Conservation (phyloP, 2,888 invertebrate genomes). For the Zhuqinia jingwanae region DNA sequence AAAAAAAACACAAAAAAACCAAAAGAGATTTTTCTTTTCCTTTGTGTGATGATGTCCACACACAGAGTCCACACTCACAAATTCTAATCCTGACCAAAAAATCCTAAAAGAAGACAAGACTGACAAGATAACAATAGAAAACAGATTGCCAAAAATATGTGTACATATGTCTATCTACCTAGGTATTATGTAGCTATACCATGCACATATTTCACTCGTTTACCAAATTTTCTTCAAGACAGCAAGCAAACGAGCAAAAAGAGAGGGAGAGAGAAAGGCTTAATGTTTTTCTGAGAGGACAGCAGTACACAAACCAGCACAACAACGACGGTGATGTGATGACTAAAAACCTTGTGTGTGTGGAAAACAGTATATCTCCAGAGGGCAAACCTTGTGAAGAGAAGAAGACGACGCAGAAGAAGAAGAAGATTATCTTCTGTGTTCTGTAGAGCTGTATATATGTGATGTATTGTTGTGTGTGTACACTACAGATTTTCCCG, state of each 20-base stretch:
- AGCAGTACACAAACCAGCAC: neutral
- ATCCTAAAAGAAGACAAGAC: too few relatives aligned
- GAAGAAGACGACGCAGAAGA: neutral
- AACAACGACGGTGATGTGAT: neutral
- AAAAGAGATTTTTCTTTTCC: neutral
- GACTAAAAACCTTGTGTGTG: neutral
- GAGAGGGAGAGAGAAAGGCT: neutral
- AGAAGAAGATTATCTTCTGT: slow-evolving; percentile 49
- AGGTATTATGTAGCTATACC: too few relatives aligned
- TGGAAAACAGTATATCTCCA: slow-evolving; percentile 40
- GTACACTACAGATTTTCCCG: neutral
- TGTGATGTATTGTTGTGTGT: too few relatives aligned
- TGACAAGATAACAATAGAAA: slow-evolving; percentile 67
- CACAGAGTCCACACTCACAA: neutral
- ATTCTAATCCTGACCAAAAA: neutral
- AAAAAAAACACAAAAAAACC: too few relatives aligned
- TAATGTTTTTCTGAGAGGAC: slow-evolving; percentile 23
- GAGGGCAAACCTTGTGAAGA: slow-evolving; percentile 24
- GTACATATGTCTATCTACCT: neutral
- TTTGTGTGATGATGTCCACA: slow-evolving; percentile 15
- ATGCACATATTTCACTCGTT: slow-evolving; percentile 19
- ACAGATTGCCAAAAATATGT: slow-evolving; percentile 67
- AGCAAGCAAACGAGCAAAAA: too few relatives aligned
- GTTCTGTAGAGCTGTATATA: slow-evolving; percentile 28
- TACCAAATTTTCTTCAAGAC: neutral